Base-by-base conservation (phyloP, 2,113 vertebrate species). In the Hymenochirus boettgeri region DNA sequence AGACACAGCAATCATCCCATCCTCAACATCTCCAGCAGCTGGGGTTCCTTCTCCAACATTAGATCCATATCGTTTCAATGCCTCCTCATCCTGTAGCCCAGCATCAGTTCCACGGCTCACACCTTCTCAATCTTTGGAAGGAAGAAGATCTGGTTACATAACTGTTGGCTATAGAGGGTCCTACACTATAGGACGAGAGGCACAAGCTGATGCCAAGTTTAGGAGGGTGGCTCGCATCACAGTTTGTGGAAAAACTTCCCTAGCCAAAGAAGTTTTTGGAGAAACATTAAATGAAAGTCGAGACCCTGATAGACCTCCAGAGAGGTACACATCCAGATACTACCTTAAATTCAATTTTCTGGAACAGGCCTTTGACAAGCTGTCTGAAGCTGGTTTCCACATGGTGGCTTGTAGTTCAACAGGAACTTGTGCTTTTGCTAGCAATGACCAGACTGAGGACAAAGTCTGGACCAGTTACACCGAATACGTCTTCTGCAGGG, bases 381-480 rank as follows among this genome's bases (percentile, higher is more conserved):
- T 99, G 62, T 93, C 91, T 7, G 96, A 97, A 75, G 85, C 88
- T 8, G 96, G 96, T 65, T 99, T 99, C 80, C 96, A 92, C 83
- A 98, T 98, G 95, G 93, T 92, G 70, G 95, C 96, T 61, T 98
- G 96, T 85, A 96, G 92, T 75, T 99, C 95, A 82, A 97, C 94
- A 0, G 95, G 96, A 74, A 97, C 96, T 55, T 98, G 95, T 80
- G 96, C 94, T 53, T 98, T 96, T 72, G 92, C 78, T 71, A 90
- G 92, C 77, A 92, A 85, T 15, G 95, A 98, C 24, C 94, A 93
- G 15, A 93, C 88, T 56, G 95, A 97, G 70, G 95, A 99, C 86
- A 97, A 96, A 86, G 93, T 94, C 75, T 99, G 95, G 96, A 96
- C 94, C 72, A 97, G 94, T 90, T 97, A 98, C 85, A 99, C 94